Conservation (phyloP, 2,113 vertebrate species). For the Riparia riparia region DNA sequence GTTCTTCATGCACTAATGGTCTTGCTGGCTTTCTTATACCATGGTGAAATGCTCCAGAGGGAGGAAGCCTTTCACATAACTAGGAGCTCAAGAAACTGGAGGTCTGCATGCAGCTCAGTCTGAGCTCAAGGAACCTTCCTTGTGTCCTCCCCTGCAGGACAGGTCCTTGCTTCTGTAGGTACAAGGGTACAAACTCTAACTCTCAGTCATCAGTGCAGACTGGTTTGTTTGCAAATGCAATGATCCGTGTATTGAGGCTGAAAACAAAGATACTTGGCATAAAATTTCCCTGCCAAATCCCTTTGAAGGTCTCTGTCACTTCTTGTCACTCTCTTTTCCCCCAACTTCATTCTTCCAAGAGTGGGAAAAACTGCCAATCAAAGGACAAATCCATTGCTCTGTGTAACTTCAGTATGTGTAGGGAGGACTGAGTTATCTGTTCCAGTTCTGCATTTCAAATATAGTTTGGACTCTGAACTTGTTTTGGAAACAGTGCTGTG, state of each 20-base stretch:
- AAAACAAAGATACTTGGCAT: not conserved
- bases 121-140: not conserved
- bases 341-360: not conserved
- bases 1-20: not conserved
- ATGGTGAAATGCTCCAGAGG: not conserved
- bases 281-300: not conserved
- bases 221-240: not conserved
- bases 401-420: not conserved
- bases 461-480: not conserved
- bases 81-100: not conserved
- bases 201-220: not conserved
- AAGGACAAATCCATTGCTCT: not conserved
- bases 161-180: not conserved
- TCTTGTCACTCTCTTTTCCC: not conserved
- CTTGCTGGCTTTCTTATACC: not conserved
- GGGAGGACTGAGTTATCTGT: not conserved
- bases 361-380: not conserved
- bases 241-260: not conserved
- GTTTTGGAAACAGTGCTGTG: not conserved
- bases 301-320: not conserved
- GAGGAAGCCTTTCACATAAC: not conserved
- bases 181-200: not conserved
- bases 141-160: not conserved
- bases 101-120: not conserved
- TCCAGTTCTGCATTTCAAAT: not conserved